A percentile compares a stretch with the other conserved stretches of the same genome.
Evolutionary conservation across 2,797 vertebrate species (phyloP).

Genomic region (Pelochelys cantorii): DNA sequence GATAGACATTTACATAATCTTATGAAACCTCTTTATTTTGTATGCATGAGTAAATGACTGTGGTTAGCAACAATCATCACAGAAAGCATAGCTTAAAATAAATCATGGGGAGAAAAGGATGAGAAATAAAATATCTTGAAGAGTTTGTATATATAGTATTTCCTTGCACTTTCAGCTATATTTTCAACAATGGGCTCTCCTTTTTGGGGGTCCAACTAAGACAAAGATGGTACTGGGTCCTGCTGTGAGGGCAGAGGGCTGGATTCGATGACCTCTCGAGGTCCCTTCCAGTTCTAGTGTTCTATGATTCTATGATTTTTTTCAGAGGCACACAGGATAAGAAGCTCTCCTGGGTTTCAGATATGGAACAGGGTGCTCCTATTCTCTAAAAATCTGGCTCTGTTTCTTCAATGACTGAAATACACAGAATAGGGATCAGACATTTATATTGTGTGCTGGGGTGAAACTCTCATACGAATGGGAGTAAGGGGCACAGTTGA

Average conservation of each 20-base stretch:
- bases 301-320: not conserved
- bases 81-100: conserved; percentile 60
- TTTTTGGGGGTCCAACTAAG: not conserved
- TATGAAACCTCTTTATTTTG: conserved; percentile 45
- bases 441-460: not conserved
- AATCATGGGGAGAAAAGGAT: not conserved
- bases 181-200: too few relatives aligned
- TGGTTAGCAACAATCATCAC: conserved; percentile 60
- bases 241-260: too few relatives aligned
- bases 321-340: too few relatives aligned
- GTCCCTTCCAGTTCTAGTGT: too few relatives aligned
- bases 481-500: not conserved
- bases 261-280: too few relatives aligned
- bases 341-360: not conserved
- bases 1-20: conserved; percentile 58
- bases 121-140: not conserved
- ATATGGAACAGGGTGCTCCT: not conserved
- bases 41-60: conserved; percentile 53
- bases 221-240: too few relatives aligned
- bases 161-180: not conserved
- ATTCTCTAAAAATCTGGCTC: not conserved
- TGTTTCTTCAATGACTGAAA: not conserved
- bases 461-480: not conserved
- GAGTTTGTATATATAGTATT: not conserved
- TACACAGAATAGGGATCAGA: not conserved